Conservation (phyloP, 2,888 invertebrate genomes). For the Onchidella celtica region DNA sequence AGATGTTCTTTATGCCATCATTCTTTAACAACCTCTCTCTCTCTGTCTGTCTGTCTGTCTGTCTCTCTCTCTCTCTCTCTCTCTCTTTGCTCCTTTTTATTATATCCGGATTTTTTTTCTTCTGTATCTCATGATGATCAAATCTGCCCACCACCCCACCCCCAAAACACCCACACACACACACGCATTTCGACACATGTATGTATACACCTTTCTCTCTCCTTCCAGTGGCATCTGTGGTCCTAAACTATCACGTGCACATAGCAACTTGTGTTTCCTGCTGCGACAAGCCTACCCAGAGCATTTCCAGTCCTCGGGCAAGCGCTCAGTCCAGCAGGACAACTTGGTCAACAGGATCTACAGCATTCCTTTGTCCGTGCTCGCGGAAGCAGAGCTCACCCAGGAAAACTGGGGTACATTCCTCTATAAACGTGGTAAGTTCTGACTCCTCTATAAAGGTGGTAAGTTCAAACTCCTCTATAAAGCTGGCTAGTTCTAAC, state of each 20-base stretch:
- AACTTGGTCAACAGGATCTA: constrained; percentile 26
- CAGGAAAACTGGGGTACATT: constrained; percentile 26
- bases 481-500: not conserved
- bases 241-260: constrained; percentile 7
- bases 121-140: no score
- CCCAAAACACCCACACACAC: no score
- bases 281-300: constrained; percentile 40
- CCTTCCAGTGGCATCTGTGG: constrained; percentile 49
- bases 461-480: not conserved
- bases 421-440: constrained; percentile 1
- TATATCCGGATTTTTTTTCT: no score
- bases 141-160: no score
- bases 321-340: constrained; percentile 29
- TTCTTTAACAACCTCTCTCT: no score
- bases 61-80: no score
- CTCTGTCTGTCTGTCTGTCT: no score
- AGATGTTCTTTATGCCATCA: no score
- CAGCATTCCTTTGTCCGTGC: constrained; percentile 37
- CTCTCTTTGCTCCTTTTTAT: no score
- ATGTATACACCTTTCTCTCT: no score
- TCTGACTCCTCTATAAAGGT: not conserved
- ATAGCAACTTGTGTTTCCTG: constrained; percentile 47
- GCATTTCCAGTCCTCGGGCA: constrained; percentile 31
- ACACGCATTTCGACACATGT: no score
- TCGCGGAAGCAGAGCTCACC: constrained; percentile 33